Base-by-base conservation (phyloP, 2,797 vertebrate species). In the Platyrinchus mystaceus region DNA sequence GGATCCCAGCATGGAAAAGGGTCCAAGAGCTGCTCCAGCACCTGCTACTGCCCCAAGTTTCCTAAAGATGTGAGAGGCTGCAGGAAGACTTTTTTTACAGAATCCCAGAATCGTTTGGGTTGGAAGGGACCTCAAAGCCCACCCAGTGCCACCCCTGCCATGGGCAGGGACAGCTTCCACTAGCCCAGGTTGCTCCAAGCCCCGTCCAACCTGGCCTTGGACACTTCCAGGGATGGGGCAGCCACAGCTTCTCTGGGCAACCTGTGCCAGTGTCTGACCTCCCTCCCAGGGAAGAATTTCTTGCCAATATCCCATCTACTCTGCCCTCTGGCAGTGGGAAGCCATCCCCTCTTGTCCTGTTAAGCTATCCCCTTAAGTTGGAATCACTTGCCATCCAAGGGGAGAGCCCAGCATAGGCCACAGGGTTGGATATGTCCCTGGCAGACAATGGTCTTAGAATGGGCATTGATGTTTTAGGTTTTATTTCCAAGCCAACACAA, bases 131-230 rank as follows among this genome's bases (percentile, higher is more conserved):
- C 30, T 55, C 23, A 62, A 55, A 6, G 8, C 2, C 1, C 13
- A 75, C 0, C 19, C 1, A 36, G 14, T 47, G 0, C 15, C 34
- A 2, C 18, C 37, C 8, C 18, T 68, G 6, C 13, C 47, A 55
- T 23, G 7, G 41, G 32, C 55, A 47, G 34, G 34, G 62, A 68
- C 55, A 80, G 5, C 6, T 62, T 2, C 41, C 12, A 55, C 30
- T 10, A 0, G 7, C 12, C 44, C 53, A 67, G 62, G 4, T 0
- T 60, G 34, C 22, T 81, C 22, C 53, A 13, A 81, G 39, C 8
- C 39, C n/a, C 0, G 0, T 43, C 36, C 50, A 50, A 0, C 10
- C 19, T 12, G 23, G 36, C 32, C 15, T 50, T 37, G 75, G 43
- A 1, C 27, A 44, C 27, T 50, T 0, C 8, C 59, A 71, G 32